Base-by-base conservation (phyloP, 2,888 invertebrate species). In the Hololepta plana region DNA sequence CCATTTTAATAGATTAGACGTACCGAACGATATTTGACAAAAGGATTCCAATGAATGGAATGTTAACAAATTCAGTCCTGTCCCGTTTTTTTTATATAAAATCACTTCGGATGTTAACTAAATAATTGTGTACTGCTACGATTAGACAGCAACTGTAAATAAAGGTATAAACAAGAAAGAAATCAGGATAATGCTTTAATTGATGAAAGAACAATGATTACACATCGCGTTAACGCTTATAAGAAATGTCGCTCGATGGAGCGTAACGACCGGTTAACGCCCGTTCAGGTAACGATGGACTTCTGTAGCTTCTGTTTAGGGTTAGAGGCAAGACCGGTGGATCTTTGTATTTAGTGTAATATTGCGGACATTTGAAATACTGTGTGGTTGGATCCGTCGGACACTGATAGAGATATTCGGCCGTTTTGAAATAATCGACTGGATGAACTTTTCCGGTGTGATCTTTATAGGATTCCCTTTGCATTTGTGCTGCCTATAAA, bases 391-490 rank as follows among this genome's bases (percentile, higher is more conserved):
- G 62, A 39, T 64, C 62, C 22, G 57, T 46, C 5, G 68, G 61
- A 38, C 67, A 67, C 41, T 67, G 67, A 43, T 57, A 67, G 35
- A 43, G 41, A 37, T 58, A 64, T 23, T 51, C 49, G 1, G 57
- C 45, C 2, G 55, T 52, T 33, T 54, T 59, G 45, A 71, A 72
- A 43, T 62, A 71, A 24, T 54, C 42, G 22, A 70, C 41, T 1
- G 69, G 67, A 46, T 71, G 69, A 32, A 65, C 39, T 2, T 58
- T 53, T 27, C 63, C 64, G 2, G 62, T 51, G 32, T 61, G 60
- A 20, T 70, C 68, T 46, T 62, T 62, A 42, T 70, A 70, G 42
- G 66, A 67, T 39, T 68, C 64, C 31, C 72, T 55, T 34, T 68
- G 65, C 15, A 59, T 49, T 42, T 70, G 71, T 32, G 60, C 58